A percentile compares a stretch with the other conserved stretches of the same genome.
Evolutionary conservation across 37 sponge, comb jelly and placozoan genomes (phyloP).

Genomic region (Axinella damicornis): DNA sequence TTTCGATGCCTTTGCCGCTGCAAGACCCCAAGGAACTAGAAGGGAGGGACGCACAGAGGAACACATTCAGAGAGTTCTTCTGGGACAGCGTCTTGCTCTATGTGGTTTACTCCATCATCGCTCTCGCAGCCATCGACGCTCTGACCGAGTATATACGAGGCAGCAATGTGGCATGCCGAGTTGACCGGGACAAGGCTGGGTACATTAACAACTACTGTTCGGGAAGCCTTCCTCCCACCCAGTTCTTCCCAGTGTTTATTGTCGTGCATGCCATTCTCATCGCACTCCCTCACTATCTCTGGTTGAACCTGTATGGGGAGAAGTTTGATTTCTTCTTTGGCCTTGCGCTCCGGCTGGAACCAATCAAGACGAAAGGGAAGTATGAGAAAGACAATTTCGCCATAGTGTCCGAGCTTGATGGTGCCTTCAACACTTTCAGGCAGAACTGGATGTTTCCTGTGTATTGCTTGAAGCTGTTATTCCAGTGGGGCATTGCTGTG

Average conservation of each 20-base stretch:
- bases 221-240: slow-evolving; percentile 10
- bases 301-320: slow-evolving; percentile 8
- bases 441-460: not conserved
- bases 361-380: slow-evolving; percentile 16
- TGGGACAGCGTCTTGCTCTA: slow-evolving; percentile 52
- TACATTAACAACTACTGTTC: slow-evolving; percentile 22
- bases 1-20: too few species aligned
- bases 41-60: too few species aligned
- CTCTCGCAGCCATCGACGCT: slow-evolving; percentile 23
- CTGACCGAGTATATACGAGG: slow-evolving; percentile 36
- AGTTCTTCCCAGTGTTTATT: slow-evolving; percentile 19
- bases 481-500: slow-evolving; percentile 4
- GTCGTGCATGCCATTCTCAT: slow-evolving; percentile 14
- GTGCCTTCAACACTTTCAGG: not conserved
- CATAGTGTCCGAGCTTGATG: not conserved
- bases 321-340: slow-evolving; percentile 30
- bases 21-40: too few species aligned
- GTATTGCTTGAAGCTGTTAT: not conserved
- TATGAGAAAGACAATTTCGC: slow-evolving; percentile 10
- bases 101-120: slow-evolving; percentile 42
- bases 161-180: slow-evolving; percentile 12
- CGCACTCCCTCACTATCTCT: slow-evolving; percentile 20
- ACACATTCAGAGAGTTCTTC: slow-evolving; percentile 57
- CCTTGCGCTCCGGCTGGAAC: slow-evolving; percentile 2
- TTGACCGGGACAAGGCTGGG: not conserved